These are phyloP conservation scores for Drosophila paracracens DNA, from an alignment of 2,888 invertebrate species.

Conservation along the genomic window DNA sequence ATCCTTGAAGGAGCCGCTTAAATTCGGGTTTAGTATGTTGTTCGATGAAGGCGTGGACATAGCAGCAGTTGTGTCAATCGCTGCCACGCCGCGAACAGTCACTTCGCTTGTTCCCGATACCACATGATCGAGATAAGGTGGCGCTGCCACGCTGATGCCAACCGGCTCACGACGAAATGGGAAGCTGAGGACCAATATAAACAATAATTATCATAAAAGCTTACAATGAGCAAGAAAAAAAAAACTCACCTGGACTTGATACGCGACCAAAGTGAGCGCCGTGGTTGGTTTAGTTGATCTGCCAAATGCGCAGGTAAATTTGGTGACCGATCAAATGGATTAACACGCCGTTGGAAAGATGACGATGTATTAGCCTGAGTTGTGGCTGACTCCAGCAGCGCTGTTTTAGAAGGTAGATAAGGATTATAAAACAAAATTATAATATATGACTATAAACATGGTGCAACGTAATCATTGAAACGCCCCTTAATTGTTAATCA, in stretches of 20 bases:
- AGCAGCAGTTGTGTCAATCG: conserved; percentile 39
- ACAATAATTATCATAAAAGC: neutral
- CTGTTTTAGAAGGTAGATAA: conserved; percentile 42
- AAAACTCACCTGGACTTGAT: conserved; percentile 72
- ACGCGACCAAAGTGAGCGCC: conserved; percentile 74
- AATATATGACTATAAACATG: neutral
- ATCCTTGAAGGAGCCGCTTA: conserved; percentile 85
- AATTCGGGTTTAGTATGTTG: conserved; percentile 85
- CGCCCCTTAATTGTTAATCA: neutral
- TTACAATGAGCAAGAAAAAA: neutral
- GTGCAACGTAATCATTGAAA: neutral
- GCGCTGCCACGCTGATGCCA: conserved; percentile 80
- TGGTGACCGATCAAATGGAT: conserved; percentile 84
- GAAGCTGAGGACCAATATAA: conserved; percentile 38
- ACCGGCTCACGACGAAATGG: conserved; percentile 59
- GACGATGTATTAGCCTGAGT: conserved; percentile 31
- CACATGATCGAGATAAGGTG: conserved; percentile 75
- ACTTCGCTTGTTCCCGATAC: conserved; percentile 54
- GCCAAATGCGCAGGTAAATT: conserved; percentile 81
- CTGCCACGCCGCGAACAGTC: conserved; percentile 22
- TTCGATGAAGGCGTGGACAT: conserved; percentile 80
- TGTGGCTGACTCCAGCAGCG: conserved; percentile 64
- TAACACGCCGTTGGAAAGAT: conserved; percentile 75
- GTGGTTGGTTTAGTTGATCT: conserved; percentile 65
- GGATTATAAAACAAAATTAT: neutral